Conservation (phyloP, 2,888 invertebrate genomes). For the Scaptomyza tumidula region DNA sequence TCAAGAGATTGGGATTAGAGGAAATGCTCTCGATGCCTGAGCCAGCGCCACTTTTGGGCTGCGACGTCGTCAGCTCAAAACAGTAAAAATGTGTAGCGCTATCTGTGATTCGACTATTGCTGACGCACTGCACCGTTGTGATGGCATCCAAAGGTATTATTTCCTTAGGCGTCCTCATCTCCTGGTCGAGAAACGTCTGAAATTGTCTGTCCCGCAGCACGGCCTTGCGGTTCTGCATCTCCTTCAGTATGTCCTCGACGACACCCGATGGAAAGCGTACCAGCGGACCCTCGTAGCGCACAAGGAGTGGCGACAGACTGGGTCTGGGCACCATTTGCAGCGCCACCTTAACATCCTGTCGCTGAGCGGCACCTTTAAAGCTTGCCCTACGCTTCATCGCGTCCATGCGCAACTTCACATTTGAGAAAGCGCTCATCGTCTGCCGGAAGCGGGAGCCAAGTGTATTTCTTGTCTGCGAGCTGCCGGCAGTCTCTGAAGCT, state of each 20-base stretch:
- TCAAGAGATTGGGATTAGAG: constrained; percentile 83
- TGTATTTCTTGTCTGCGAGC: constrained; percentile 36
- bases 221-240: constrained; percentile 90
- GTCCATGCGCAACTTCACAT: constrained; percentile 82
- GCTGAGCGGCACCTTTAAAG: constrained; percentile 69
- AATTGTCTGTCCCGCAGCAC: constrained; percentile 90
- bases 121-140: constrained; percentile 84
- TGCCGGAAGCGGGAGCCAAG: constrained; percentile 75
- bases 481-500: not conserved
- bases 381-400: constrained; percentile 82
- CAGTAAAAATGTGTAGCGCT: constrained; percentile 84
- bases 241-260: constrained; percentile 90
- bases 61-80: constrained; percentile 83
- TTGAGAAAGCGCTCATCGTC: constrained; percentile 81
- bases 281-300: constrained; percentile 83
- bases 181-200: constrained; percentile 90
- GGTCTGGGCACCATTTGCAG: constrained; percentile 84
- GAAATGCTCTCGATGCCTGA: constrained; percentile 55
- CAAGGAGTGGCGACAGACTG: constrained; percentile 80
- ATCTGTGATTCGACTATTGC: constrained; percentile 84
- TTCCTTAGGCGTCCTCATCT: constrained; percentile 89
- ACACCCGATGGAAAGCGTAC: constrained; percentile 85
- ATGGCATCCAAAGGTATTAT: constrained; percentile 88
- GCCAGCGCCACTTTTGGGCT: constrained; percentile 77
- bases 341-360: constrained; percentile 79